These are phyloP conservation scores for Portunus trituberculatus DNA, from an alignment of 1,140 invertebrate genomes.

Conservation along the genomic window DNA sequence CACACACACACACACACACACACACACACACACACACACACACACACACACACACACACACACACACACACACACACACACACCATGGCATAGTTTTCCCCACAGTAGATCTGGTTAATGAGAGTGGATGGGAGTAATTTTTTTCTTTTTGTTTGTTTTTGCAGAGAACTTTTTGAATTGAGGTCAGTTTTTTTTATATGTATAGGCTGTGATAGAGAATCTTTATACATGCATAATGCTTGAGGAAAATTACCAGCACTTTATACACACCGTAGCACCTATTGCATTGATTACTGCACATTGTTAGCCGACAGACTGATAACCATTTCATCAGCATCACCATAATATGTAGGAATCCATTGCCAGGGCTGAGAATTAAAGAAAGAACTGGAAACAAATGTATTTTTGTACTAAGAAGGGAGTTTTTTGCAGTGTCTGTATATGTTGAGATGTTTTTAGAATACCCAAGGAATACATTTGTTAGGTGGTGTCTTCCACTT, in stretches of 20 bases:
- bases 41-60: conserved; percentile 26
- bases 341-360: neutral
- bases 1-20: neutral
- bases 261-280: neutral
- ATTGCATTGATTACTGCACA: no score
- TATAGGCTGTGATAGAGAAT: neutral
- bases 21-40: conserved; percentile 47
- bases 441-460: conserved; percentile 9
- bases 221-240: neutral
- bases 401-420: neutral
- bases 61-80: no score
- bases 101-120: neutral
- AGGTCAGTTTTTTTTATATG: neutral
- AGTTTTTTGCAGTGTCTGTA: neutral
- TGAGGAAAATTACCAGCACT: neutral
- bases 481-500: neutral
- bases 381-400: neutral
- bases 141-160: neutral
- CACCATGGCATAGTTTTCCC: neutral
- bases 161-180: neutral
- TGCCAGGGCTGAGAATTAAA: neutral
- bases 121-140: neutral
- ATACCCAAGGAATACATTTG: neutral
- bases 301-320: no score
- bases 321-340: neutral